phyloP scores from a whole-genome alignment of 2,113 vertebrate genomes.

The Progne subis region DNA sequence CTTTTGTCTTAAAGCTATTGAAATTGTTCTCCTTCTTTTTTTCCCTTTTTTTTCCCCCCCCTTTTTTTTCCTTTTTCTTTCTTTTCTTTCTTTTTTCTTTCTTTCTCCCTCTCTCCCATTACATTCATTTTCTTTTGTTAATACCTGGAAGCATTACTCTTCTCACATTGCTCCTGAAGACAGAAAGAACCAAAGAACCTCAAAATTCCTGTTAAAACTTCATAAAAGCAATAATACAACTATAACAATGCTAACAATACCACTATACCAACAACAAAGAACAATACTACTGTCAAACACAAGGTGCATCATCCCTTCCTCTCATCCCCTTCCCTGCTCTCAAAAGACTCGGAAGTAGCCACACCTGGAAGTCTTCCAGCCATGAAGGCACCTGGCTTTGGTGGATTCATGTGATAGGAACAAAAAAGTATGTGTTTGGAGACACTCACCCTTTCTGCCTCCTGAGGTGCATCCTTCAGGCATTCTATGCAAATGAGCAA shows the following conservation, averaged over 20 bases:
- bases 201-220: neutral
- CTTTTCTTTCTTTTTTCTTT: neutral
- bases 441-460: neutral
- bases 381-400: neutral
- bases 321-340: neutral
- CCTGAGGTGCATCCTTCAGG: neutral
- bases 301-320: neutral
- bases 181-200: neutral
- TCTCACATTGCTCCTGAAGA: neutral
- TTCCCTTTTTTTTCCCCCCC: too few species aligned
- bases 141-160: neutral
- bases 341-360: neutral
- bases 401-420: neutral
- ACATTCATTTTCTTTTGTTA: neutral
- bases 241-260: neutral
- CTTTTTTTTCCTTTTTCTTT: neutral
- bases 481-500: conserved; percentile 35
- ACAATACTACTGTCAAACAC: neutral
- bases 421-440: neutral
- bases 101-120: neutral
- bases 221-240: neutral
- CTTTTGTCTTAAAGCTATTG: neutral
- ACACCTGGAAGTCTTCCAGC: neutral
- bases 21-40: neutral
- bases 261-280: neutral